Conservation (phyloP, 2,113 vertebrate genomes). For the Orientallactaga bullata region DNA sequence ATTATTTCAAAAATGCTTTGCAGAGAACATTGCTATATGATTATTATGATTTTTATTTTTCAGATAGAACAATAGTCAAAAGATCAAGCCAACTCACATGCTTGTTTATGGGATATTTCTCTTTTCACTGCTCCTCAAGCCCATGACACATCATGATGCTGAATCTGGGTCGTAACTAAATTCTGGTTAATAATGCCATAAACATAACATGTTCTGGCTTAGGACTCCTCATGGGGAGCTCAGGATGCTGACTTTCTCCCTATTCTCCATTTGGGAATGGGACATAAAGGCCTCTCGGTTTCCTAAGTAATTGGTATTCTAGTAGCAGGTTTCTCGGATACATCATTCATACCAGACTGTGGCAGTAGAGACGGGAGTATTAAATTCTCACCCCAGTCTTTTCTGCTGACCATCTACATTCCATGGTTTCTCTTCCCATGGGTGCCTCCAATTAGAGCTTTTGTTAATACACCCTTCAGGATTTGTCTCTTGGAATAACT, state of each 20-base stretch:
- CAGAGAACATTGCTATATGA: constrained; percentile 77
- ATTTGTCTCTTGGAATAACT: neutral
- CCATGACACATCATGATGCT: constrained; percentile 44
- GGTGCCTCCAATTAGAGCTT: neutral
- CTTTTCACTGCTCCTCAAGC: constrained; percentile 39
- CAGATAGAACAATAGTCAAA: constrained; percentile 76
- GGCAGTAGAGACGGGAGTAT: neutral
- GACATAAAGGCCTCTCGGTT: neutral
- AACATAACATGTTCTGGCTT: constrained; percentile 23
- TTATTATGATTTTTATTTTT: constrained; percentile 79
- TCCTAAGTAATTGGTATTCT: neutral
- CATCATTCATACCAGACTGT: neutral
- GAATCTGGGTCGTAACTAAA: constrained; percentile 51
- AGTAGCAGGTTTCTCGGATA: neutral
- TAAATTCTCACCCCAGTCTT: neutral
- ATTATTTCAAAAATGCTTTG: constrained; percentile 72
- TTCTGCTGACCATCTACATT: neutral
- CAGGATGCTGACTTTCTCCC: neutral
- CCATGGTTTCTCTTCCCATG: neutral
- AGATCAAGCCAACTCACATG: constrained; percentile 74
- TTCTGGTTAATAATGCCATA: constrained; percentile 41
- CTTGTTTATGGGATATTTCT: constrained; percentile 75
- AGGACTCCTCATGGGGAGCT: neutral
- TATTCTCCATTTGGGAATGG: neutral
- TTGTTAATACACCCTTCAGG: neutral